These are phyloP conservation scores for Malurus melanocephalus DNA, from an alignment of 2,113 vertebrate species.

Conservation along the genomic window DNA sequence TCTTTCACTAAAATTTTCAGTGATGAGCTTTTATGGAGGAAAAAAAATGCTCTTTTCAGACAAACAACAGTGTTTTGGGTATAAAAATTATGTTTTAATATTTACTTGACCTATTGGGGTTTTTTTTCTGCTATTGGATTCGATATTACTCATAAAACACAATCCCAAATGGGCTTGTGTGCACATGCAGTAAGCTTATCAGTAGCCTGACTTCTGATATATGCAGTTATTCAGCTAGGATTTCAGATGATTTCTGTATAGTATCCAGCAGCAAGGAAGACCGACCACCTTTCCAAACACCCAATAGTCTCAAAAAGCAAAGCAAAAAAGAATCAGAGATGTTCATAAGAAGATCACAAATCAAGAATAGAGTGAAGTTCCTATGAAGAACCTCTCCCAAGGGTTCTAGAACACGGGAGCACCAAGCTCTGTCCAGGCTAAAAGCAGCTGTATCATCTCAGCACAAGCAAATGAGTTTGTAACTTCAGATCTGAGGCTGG, in stretches of 20 bases:
- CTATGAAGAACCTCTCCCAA: background rate
- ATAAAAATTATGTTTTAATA: background rate
- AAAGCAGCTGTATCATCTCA: background rate
- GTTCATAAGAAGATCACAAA: background rate
- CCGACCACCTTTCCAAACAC: background rate
- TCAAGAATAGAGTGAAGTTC: background rate
- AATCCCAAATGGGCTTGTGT: background rate
- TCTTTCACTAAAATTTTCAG: background rate
- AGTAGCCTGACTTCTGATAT: background rate
- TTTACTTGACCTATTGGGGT: fast-evolving
- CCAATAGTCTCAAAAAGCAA: background rate
- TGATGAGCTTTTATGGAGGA: background rate
- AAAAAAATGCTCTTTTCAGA: background rate
- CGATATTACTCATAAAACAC: background rate
- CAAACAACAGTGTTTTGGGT: background rate
- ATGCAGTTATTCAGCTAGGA: background rate
- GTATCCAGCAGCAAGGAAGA: fast-evolving
- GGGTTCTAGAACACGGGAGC: background rate
- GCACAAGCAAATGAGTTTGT: background rate
- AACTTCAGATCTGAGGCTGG: background rate
- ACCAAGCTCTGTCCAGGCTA: background rate
- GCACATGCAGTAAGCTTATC: background rate
- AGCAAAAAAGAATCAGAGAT: background rate
- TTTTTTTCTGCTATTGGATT: background rate
- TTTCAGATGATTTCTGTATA: background rate